Conservation (phyloP, 2,888 invertebrate genomes). For the Agriopis leucophaearia region DNA sequence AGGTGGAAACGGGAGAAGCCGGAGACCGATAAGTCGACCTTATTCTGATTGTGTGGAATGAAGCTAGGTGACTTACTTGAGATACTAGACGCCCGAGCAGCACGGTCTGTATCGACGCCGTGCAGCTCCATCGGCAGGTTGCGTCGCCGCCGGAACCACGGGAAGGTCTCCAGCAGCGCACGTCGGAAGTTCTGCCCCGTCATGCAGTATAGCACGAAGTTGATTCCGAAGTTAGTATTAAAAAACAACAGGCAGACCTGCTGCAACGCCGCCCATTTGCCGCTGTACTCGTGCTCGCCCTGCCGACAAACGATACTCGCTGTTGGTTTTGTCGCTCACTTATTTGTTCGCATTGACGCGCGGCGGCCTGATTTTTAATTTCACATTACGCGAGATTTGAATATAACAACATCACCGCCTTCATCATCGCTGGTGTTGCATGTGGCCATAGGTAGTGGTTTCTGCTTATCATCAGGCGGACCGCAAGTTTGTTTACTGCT, state of each 20-base stretch:
- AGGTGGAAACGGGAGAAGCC: neutral
- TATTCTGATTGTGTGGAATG: neutral
- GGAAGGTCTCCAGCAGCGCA: conserved; percentile 73
- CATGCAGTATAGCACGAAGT: conserved; percentile 93
- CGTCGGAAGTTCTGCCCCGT: conserved; percentile 93
- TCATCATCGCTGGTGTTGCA: too few relatives aligned
- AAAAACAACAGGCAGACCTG: conserved; percentile 90
- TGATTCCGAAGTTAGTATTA: conserved; percentile 93
- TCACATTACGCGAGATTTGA: too few relatives aligned
- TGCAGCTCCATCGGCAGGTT: conserved; percentile 24
- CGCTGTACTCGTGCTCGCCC: conserved; percentile 62
- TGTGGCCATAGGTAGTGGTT: too few relatives aligned
- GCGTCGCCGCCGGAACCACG: conserved; percentile 50
- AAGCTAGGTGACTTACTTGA: conserved; percentile 58
- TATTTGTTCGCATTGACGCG: neutral
- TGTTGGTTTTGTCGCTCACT: neutral
- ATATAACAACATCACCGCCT: too few relatives aligned
- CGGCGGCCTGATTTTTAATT: neutral
- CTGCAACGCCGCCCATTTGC: conserved; percentile 86
- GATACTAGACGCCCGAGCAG: conserved; percentile 57
- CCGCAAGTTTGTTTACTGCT: too few relatives aligned
- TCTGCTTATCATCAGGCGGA: too few relatives aligned
- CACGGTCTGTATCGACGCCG: conserved; percentile 41
- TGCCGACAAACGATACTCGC: conserved; percentile 45
- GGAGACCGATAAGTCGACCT: neutral